phyloP scores from a whole-genome alignment of 2,888 invertebrate genomes.

The Calameuta filiformis region DNA sequence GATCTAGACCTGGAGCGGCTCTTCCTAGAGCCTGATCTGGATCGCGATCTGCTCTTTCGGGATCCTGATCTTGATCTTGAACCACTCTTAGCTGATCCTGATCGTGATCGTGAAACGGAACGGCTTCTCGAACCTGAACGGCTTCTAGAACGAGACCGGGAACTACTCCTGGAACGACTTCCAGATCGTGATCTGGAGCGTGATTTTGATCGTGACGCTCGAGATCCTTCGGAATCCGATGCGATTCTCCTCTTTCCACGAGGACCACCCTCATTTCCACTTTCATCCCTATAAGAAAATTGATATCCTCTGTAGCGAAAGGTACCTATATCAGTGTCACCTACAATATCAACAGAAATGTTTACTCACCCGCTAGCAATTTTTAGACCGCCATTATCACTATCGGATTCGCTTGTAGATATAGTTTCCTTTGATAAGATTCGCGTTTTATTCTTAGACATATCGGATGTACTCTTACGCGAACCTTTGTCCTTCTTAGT shows the following conservation, averaged over 20 bases:
- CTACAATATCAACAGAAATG: constrained; percentile 39
- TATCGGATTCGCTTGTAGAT: constrained; percentile 87
- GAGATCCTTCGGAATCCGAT: constrained; percentile 73
- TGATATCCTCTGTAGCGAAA: not conserved
- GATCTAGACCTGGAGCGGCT: constrained; percentile 33
- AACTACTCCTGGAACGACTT: constrained; percentile 44
- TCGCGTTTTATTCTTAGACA: constrained; percentile 86
- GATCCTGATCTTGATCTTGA: constrained; percentile 42
- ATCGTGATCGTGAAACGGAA: constrained; percentile 64
- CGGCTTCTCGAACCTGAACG: constrained; percentile 58
- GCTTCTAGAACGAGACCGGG: constrained; percentile 56
- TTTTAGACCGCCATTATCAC: constrained; percentile 73
- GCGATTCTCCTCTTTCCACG: constrained; percentile 71
- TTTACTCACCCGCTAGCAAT: constrained; percentile 71
- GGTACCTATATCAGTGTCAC: constrained; percentile 32
- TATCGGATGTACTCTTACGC: constrained; percentile 69
- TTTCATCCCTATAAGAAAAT: constrained; percentile 59
- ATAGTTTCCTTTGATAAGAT: constrained; percentile 96
- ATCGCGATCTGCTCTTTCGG: constrained; percentile 59
- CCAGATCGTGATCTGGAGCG: constrained; percentile 52
- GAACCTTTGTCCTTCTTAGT: constrained; percentile 50
- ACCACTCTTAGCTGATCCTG: constrained; percentile 49
- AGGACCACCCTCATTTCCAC: constrained; percentile 67
- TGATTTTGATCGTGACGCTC: constrained; percentile 53
- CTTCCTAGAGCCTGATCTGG: constrained; percentile 53